Conservation (phyloP, 2,113 vertebrate genomes). For the Xerus inauris region DNA sequence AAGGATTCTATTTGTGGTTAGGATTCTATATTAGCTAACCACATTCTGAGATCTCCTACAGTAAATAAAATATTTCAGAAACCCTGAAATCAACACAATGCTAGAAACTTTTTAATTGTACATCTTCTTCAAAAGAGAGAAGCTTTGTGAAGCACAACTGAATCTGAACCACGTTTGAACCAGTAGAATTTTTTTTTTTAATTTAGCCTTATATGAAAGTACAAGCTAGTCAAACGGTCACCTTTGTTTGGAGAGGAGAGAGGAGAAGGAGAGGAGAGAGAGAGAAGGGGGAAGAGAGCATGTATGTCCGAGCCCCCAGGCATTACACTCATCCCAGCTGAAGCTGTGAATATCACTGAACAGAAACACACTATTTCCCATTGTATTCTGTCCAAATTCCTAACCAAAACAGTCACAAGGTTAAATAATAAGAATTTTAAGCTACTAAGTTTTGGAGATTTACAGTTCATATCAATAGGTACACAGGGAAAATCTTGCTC, state of each 20-base stretch:
- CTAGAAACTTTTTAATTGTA: not conserved
- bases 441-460: not conserved
- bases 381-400: not conserved
- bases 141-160: not conserved
- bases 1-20: not conserved
- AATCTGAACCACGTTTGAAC: not conserved
- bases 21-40: not conserved
- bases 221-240: not conserved
- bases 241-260: not conserved
- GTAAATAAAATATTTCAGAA: not conserved
- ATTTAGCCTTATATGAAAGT: not conserved
- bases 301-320: not conserved
- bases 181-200: not conserved
- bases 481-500: not conserved
- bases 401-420: not conserved
- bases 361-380: not conserved
- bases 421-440: not conserved
- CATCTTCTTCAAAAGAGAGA: conserved; percentile 35
- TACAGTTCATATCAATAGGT: not conserved
- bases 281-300: not conserved
- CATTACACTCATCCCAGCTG: not conserved
- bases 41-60: not conserved
- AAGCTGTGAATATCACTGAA: not conserved
- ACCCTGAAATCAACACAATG: not conserved
- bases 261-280: not conserved